Base-by-base conservation (phyloP, 1,140 invertebrate genomes). In the Caenorhabditis tropicalis region DNA sequence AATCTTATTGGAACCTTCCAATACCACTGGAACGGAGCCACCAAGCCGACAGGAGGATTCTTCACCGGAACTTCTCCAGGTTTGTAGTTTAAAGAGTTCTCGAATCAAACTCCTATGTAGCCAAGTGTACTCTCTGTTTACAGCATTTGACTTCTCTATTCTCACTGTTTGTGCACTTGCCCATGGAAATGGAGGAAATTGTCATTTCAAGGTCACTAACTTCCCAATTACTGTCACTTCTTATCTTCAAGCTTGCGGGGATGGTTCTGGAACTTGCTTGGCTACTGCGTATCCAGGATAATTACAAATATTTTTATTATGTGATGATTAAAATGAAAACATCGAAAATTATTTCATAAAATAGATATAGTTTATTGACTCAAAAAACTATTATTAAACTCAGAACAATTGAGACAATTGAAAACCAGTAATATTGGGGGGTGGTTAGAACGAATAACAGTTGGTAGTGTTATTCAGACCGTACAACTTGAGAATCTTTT, bases 141-240 rank as follows among this genome's bases (percentile, higher is more conserved):
- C 79, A 88, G 89, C 88, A 10, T 89, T 89, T 81, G 89, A 89
- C 84, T 89, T 90, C 80, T 89, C 89, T 15, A 82, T 89, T 31
- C 85, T 89, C 74, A 88, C 89, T 27, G 84, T 85, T 21, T 89
- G 89, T 81, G 83, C 86, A 10, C 49, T 89, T n/a, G 83, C 86
- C 10, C 87, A 90, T 43, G n/a, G 65, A 27, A 89, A 89, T 27
- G 85, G 65, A 29, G 81, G 86, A 33, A 74, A 48, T 27, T 89
- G 89, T 79, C 65, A 86, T n/a, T 89, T 90, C 82, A 81, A 48
- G 21, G 36, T 89, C n/a, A 85, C 90, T 43, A 80, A 84, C 60
- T 82, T 88, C 86, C 82, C 43, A 21, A 53, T 89, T 48, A 85
- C 60, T 27, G 88, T 89, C 21, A 90, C 89, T 29, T 90, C 89